These are phyloP conservation scores for Oreochromis niloticus DNA, from an alignment of 2,113 vertebrate genomes.

Conservation along the genomic window DNA sequence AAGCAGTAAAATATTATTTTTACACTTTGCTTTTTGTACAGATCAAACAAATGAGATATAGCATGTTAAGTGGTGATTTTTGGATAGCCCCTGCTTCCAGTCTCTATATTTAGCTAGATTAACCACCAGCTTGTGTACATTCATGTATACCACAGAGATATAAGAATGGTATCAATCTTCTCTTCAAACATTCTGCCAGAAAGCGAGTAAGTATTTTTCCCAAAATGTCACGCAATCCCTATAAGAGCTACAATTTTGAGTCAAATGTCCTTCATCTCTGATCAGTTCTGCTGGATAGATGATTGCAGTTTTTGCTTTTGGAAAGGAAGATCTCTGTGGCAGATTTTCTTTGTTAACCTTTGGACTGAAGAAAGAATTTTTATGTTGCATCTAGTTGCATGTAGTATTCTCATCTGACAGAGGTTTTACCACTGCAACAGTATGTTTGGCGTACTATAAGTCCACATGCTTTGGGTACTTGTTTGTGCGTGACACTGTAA, in stretches of 20 bases:
- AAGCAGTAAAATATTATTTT: background rate
- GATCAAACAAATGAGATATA: background rate
- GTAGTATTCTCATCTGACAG: background rate
- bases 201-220: background rate
- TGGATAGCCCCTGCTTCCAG: background rate
- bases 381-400: background rate
- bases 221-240: background rate
- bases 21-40: background rate
- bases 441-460: background rate
- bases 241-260: background rate
- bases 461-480: background rate
- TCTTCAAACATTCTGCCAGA: background rate
- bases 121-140: background rate
- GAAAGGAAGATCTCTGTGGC: background rate
- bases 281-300: background rate
- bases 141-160: background rate
- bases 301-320: background rate
- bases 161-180: background rate
- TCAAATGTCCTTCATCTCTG: background rate
- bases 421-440: background rate
- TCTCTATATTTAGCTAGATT: background rate
- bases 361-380: background rate
- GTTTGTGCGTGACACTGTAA: background rate
- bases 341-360: background rate
- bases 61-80: background rate